These are phyloP conservation scores for Aythya baeri DNA, from an alignment of 2,113 vertebrate genomes.

Conservation along the genomic window DNA sequence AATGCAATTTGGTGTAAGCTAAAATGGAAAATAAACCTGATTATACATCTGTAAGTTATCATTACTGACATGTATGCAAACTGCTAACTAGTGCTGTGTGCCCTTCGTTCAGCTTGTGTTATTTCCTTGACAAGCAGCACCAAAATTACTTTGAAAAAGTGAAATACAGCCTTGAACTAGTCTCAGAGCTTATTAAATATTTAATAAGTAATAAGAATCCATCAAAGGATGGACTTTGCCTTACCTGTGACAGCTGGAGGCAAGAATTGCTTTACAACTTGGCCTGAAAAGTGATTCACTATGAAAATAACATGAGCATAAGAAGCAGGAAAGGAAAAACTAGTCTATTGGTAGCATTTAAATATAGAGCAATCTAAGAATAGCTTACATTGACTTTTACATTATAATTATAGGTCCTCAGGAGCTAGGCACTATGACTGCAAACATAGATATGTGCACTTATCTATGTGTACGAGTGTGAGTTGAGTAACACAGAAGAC, in stretches of 20 bases:
- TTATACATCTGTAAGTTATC: conserved; percentile 62
- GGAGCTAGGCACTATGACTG: conserved; percentile 15
- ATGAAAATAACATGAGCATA: conserved; percentile 19
- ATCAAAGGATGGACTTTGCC: conserved; percentile 67
- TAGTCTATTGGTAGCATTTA: conserved; percentile 58
- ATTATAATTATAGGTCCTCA: conserved; percentile 41
- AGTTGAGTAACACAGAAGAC: conserved; percentile 14
- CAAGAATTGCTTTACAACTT: conserved; percentile 58
- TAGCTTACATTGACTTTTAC: conserved; percentile 49
- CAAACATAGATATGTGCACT: background rate
- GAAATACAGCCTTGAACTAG: conserved; percentile 65
- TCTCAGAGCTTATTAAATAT: conserved; percentile 75
- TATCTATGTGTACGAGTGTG: background rate
- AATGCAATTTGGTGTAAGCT: conserved; percentile 53
- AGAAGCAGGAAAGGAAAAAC: conserved; percentile 38
- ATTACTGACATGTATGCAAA: conserved; percentile 67
- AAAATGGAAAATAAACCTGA: conserved; percentile 31
- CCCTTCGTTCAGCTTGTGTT: conserved; percentile 44
- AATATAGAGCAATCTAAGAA: conserved; percentile 51
- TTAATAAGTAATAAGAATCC: conserved; percentile 73
- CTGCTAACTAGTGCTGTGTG: conserved; percentile 30
- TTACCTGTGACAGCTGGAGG: conserved; percentile 64
- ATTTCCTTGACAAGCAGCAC: conserved; percentile 65
- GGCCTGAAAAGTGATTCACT: conserved; percentile 33
- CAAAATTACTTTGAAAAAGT: conserved; percentile 60